Percentiles rank a stretch among this genome's conserved stretches.
These are phyloP conservation scores for Microtus obscurus DNA, from an alignment of 2,797 vertebrate genomes.

Conservation along the genomic window DNA sequence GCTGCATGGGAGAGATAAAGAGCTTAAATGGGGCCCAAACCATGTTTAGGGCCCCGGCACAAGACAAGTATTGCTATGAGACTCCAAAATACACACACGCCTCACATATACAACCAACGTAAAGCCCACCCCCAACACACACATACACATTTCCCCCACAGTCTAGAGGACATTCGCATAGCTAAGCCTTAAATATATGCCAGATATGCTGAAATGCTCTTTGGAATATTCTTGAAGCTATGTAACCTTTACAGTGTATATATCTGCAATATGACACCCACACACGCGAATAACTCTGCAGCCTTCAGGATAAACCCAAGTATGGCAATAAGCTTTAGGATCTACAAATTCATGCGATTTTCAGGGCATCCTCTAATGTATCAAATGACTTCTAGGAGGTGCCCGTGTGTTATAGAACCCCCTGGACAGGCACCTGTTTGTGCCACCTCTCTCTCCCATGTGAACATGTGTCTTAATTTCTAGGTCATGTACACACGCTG, in stretches of 20 bases:
- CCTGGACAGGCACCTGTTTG: conserved; percentile 12
- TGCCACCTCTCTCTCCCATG: not conserved
- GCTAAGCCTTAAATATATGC: conserved; percentile 1
- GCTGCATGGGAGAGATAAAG: conserved; percentile 61
- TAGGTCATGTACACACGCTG: not conserved
- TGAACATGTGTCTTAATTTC: conserved; percentile 14
- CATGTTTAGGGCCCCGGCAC: conserved; percentile 38
- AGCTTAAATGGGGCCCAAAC: conserved; percentile 22
- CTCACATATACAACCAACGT: not conserved
- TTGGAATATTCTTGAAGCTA: conserved; percentile 38
- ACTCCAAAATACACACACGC: not conserved
- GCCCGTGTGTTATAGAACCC: not conserved
- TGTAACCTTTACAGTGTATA: conserved; percentile 12
- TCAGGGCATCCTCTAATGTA: not conserved
- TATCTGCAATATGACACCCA: not conserved
- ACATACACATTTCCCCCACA: not conserved
- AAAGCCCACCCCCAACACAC: not conserved
- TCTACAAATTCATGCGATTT: not conserved
- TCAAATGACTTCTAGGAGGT: conserved; percentile 18
- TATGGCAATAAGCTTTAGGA: not conserved
- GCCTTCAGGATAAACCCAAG: conserved; percentile 44
- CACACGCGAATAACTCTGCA: not conserved
- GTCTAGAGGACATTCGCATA: not conserved
- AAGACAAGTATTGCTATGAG: not conserved
- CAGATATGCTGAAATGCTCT: conserved; percentile 14